phyloP scores from a whole-genome alignment of 2,888 invertebrate species.

The Platerodrilus igneus region DNA sequence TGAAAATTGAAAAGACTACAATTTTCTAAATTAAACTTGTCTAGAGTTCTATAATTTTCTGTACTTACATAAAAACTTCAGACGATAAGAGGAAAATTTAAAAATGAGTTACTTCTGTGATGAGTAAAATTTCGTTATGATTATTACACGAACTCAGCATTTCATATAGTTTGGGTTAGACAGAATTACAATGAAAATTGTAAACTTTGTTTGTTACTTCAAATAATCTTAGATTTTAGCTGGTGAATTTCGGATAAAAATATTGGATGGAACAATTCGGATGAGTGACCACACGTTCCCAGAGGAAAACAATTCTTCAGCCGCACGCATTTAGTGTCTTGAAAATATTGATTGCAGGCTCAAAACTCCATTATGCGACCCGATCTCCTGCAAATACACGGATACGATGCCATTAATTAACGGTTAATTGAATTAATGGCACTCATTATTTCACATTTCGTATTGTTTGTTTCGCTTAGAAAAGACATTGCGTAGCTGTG shows the following conservation, averaged over 20 bases:
- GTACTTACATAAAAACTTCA: too few relatives aligned
- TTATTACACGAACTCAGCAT: too few relatives aligned
- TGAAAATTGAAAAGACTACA: too few relatives aligned
- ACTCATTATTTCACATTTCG: slow-evolving; percentile 51
- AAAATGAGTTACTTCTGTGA: too few relatives aligned
- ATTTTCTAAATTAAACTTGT: too few relatives aligned
- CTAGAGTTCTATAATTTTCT: too few relatives aligned
- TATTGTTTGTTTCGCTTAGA: slow-evolving; percentile 41
- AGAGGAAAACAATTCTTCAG: slow-evolving; percentile 25
- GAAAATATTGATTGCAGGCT: slow-evolving; percentile 50
- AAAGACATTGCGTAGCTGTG: slow-evolving; percentile 46
- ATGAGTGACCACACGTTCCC: slow-evolving; percentile 27
- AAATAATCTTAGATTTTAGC: too few relatives aligned
- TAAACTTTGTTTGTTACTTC: too few relatives aligned
- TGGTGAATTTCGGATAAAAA: slow-evolving; percentile 24
- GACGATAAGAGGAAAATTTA: too few relatives aligned
- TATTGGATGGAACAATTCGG: slow-evolving; percentile 26
- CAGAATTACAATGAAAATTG: too few relatives aligned
- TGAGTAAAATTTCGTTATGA: too few relatives aligned
- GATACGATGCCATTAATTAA: slow-evolving; percentile 52
- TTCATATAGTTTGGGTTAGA: too few relatives aligned
- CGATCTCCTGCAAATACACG: slow-evolving; percentile 48
- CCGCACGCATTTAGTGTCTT: slow-evolving; percentile 32
- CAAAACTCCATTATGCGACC: slow-evolving; percentile 50
- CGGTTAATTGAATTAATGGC: slow-evolving; percentile 55